These are phyloP conservation scores for Oreotrochilus melanogaster DNA, from an alignment of 2,113 vertebrate species.

Conservation along the genomic window DNA sequence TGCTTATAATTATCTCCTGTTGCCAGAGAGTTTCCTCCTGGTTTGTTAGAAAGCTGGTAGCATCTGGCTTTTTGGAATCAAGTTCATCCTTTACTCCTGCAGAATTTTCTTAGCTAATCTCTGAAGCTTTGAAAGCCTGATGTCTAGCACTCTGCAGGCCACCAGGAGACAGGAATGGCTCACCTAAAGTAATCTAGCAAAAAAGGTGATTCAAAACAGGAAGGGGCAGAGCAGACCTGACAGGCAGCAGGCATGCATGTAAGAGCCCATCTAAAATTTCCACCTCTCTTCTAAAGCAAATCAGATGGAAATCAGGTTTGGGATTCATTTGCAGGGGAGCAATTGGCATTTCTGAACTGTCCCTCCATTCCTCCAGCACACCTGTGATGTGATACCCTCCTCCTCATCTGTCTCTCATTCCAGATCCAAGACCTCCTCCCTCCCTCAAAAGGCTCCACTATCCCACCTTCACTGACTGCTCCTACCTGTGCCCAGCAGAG, in stretches of 20 bases:
- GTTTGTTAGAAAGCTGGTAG: background rate
- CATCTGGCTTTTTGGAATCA: background rate
- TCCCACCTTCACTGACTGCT: background rate
- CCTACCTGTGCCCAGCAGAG: background rate
- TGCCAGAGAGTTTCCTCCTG: background rate
- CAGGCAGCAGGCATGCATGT: background rate
- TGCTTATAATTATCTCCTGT: background rate
- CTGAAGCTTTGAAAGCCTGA: background rate
- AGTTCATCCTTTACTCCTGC: background rate
- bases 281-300: background rate
- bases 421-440: background rate
- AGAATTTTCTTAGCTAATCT: background rate
- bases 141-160: background rate
- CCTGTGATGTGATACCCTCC: background rate
- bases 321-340: background rate
- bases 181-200: background rate
- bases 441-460: background rate
- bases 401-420: constrained; percentile 26
- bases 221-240: background rate
- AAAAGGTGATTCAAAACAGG: background rate
- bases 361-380: background rate
- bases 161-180: background rate
- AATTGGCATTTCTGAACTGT: background rate
- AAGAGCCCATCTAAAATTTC: background rate
- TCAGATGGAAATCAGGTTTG: background rate